Evolutionary conservation across 2,797 vertebrate species (phyloP).

Genomic region (Bryconaethiops microstoma): DNA sequence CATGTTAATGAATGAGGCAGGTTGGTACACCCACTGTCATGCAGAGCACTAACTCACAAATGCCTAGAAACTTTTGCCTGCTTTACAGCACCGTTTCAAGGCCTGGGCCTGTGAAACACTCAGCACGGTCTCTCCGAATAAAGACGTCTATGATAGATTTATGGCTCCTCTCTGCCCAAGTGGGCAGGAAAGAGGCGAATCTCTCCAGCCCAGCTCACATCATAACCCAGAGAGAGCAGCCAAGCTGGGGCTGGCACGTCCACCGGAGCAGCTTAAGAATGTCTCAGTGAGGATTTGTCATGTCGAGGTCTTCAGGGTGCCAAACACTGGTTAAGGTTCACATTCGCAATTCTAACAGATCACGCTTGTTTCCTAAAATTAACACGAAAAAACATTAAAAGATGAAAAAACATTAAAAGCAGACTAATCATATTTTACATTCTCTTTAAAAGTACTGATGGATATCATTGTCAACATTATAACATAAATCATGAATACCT

Average conservation of each 20-base stretch:
- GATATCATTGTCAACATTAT: not conserved
- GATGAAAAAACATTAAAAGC: not conserved
- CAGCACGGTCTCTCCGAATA: slow-evolving; percentile 35
- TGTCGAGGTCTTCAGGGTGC: slow-evolving; percentile 42
- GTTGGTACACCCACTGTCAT: not conserved
- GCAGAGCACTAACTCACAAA: slow-evolving; percentile 12
- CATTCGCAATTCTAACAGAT: slow-evolving; percentile 13
- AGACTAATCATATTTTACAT: no score
- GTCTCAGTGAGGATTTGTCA: slow-evolving; percentile 50
- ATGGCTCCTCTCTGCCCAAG: slow-evolving; percentile 36
- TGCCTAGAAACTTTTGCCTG: slow-evolving; percentile 25
- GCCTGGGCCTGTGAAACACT: slow-evolving; percentile 39
- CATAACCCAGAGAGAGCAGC: slow-evolving; percentile 33
- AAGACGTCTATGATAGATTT: slow-evolving; percentile 46
- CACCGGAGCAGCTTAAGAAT: slow-evolving; percentile 41
- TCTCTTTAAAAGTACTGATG: not conserved
- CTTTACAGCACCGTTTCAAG: slow-evolving; percentile 50
- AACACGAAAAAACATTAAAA: not conserved
- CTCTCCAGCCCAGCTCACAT: slow-evolving; percentile 43
- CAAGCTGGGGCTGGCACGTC: slow-evolving; percentile 49
- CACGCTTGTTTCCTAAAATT: slow-evolving; percentile 21
- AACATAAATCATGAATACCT: not conserved
- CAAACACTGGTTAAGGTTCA: slow-evolving; percentile 40
- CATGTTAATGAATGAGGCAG: slow-evolving; percentile 2
- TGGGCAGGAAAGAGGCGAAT: slow-evolving; percentile 39